Conservation (phyloP, 2,888 invertebrate genomes). For the Trypoxylon attenuatum region DNA sequence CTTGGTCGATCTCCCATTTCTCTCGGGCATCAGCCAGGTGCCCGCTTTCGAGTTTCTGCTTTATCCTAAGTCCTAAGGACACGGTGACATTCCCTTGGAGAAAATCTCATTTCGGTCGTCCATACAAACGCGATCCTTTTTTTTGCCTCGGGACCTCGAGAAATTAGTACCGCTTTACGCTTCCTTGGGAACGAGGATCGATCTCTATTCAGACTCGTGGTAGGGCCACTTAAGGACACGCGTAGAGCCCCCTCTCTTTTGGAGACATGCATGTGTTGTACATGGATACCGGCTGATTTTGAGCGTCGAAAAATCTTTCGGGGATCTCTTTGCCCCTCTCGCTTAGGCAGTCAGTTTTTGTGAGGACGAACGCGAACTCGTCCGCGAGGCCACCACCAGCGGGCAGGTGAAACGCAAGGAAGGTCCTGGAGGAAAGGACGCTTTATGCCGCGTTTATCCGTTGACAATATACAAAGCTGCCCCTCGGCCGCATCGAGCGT, state of each 20-base stretch:
- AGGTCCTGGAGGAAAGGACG: slow-evolving; percentile 45
- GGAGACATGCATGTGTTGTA: no score
- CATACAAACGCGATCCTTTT: slow-evolving; percentile 31
- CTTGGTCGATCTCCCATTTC: neutral
- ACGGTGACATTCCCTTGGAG: slow-evolving; percentile 58
- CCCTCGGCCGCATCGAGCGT: neutral
- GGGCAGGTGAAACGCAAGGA: slow-evolving; percentile 40
- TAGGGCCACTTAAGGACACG: slow-evolving; percentile 2
- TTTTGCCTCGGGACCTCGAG: slow-evolving; percentile 34
- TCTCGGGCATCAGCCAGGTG: slow-evolving; percentile 44
- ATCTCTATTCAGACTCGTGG: slow-evolving; percentile 24
- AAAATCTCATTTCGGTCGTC: slow-evolving; percentile 55
- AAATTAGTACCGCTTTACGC: slow-evolving; percentile 68
- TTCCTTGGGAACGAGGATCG: slow-evolving; percentile 49
- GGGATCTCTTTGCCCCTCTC: no score
- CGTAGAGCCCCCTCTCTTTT: slow-evolving; percentile 10
- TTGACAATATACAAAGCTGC: slow-evolving; percentile 57
- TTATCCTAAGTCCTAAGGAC: slow-evolving; percentile 58
- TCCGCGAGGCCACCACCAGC: slow-evolving; percentile 4
- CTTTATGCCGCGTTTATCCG: slow-evolving; percentile 62
- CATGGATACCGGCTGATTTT: no score
- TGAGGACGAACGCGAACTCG: neutral
- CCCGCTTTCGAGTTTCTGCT: slow-evolving; percentile 51
- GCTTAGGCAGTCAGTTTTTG: neutral
- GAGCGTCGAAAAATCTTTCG: no score